phyloP scores from a whole-genome alignment of 1,140 invertebrate species.

The Drosophila miranda region DNA sequence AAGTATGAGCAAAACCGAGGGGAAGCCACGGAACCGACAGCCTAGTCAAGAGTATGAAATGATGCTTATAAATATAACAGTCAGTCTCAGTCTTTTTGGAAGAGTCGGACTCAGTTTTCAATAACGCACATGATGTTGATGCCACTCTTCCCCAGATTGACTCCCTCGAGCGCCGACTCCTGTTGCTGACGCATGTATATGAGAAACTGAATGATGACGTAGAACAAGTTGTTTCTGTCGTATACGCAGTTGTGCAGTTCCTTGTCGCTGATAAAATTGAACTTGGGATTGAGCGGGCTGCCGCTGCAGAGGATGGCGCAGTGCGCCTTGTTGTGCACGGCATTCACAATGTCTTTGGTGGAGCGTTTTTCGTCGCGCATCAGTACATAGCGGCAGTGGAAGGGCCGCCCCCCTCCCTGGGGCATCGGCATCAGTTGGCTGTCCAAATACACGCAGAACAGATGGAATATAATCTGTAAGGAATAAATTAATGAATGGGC shows the following conservation, averaged over 20 bases:
- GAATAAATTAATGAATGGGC: neutral
- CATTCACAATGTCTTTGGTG: conserved; percentile 81
- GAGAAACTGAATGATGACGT: conserved; percentile 90
- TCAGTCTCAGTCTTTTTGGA: neutral
- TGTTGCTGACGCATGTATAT: conserved; percentile 89
- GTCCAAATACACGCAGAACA: conserved; percentile 91
- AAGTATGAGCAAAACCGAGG: conserved; percentile 22
- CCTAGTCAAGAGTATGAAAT: conserved; percentile 1
- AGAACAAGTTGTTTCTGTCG: conserved; percentile 92
- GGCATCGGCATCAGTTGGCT: conserved; percentile 89
- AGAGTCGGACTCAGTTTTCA: conserved; percentile 80
- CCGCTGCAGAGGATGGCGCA: conserved; percentile 75
- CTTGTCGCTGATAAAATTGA: conserved; percentile 82
- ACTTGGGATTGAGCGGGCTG: conserved; percentile 74
- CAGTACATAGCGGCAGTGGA: conserved; percentile 84
- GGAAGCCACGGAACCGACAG: neutral
- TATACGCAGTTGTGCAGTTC: conserved; percentile 83
- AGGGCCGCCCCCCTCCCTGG: conserved; percentile 90
- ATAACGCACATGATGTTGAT: conserved; percentile 91
- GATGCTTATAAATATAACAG: conserved; percentile 30
- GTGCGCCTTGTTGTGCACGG: conserved; percentile 75
- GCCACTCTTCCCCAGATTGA: conserved; percentile 90
- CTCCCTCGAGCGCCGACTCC: conserved; percentile 89
- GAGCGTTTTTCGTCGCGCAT: conserved; percentile 77
- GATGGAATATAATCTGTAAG: conserved; percentile 90